These are phyloP conservation scores for Eutolmus rufibarbis DNA, from an alignment of 2,888 invertebrate genomes.

Conservation along the genomic window DNA sequence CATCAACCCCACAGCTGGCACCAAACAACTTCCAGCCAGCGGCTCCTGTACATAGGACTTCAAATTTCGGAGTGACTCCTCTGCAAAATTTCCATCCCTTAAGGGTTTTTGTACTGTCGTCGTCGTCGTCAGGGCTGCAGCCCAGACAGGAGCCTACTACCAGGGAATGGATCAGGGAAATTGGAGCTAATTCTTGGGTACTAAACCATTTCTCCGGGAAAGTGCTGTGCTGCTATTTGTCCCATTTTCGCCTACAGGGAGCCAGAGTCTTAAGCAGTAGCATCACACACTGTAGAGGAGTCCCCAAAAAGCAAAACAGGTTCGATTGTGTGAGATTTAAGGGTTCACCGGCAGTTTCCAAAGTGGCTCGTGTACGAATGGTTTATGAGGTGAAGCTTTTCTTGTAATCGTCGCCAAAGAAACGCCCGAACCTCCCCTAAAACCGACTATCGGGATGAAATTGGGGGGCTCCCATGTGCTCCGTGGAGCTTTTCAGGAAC, in stretches of 20 bases:
- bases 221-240: background rate
- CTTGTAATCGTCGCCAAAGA: background rate
- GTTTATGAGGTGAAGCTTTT: conserved; percentile 22
- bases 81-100: background rate
- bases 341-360: background rate
- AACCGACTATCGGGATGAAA: background rate
- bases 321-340: conserved; percentile 22
- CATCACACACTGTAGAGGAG: background rate
- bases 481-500: background rate
- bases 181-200: conserved; percentile 47
- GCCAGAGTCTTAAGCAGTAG: background rate
- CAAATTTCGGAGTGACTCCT: background rate
- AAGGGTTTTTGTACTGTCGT: background rate
- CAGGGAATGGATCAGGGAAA: conserved; percentile 40
- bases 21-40: background rate
- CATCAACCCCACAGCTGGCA: background rate
- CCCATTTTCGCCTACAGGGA: background rate
- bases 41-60: background rate
- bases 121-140: background rate
- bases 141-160: background rate
- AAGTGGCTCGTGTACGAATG: conserved; percentile 3
- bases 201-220: background rate
- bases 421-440: background rate
- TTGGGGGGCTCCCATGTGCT: background rate
- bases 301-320: background rate